Evolutionary conservation across 2,113 vertebrate species (phyloP), one percentile per base, ranked within the genome.

Genomic region (Microtus montanus): DNA sequence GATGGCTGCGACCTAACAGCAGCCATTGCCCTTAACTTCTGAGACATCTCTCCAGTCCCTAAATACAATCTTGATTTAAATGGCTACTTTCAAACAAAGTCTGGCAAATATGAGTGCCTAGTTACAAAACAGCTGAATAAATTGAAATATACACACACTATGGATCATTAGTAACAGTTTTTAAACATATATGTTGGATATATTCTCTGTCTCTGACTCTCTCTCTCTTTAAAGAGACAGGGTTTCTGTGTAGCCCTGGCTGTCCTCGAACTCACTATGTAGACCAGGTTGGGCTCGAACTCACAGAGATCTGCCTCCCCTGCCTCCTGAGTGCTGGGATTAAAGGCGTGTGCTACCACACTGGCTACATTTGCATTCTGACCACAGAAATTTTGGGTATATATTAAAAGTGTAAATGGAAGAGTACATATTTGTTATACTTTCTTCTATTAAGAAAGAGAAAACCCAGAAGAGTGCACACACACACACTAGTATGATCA

Each of bases 41-140:
- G 79, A 82, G 79, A 54, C 22, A 8, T 61, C 79, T 82, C 47
- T 54, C 54, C 19, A n/a, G 49, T 10, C 52, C 78, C 20, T 66
- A 92, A 85, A 63, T 19, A 22, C 8, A 80, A 79, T 92, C n/a
- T 83, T 41, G 58, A 89, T 64, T 93, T 91, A 89, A 64, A 94
- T 28, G 86, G 92, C 78, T 41, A 77, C 47, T 88, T 54, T 83
- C 77, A 73, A 14, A 44, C 82, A 38, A 92, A 68, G 84, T 35
- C 70, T 79, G 75, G 74, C 82, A 93, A 92, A 87, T 49, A 17
- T 44, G 3, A 61, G n/a, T 63, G 78, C 38, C 33, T 64, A 26
- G n/a, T 24, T 41, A 49, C 9, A 35, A 75, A 93, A 64, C 14
- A 84, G 19, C 13, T 61, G 15, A 80, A 20, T 61, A 82, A 87